A percentile compares a stretch with the other conserved stretches of the same genome.
phyloP scores from a whole-genome alignment of 1,140 invertebrate species.

The Leptinotarsa defecta region DNA sequence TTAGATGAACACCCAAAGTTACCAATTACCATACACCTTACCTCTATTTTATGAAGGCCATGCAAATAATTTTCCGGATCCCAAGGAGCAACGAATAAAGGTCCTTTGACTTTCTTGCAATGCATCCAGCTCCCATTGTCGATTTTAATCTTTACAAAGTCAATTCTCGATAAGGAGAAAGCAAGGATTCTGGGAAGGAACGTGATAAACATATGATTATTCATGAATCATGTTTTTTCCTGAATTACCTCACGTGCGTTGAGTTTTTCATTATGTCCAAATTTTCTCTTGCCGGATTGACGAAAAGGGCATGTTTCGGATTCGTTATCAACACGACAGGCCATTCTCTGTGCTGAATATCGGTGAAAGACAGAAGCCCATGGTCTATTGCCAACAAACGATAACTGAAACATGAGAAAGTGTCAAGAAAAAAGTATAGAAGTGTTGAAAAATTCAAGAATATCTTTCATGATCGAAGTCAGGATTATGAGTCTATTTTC shows the following conservation, averaged over 20 bases:
- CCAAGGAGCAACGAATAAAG: slow-evolving; percentile 77
- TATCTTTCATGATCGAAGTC: too few relatives aligned
- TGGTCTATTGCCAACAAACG: slow-evolving; percentile 85
- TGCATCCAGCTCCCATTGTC: slow-evolving; percentile 67
- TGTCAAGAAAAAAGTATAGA: too few relatives aligned
- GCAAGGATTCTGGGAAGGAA: slow-evolving; percentile 65
- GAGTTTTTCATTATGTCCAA: slow-evolving; percentile 69
- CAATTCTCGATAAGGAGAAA: slow-evolving; percentile 72
- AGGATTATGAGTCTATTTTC: too few relatives aligned
- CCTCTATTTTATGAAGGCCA: slow-evolving; percentile 75
- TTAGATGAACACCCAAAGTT: neutral
- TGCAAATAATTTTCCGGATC: slow-evolving; percentile 65
- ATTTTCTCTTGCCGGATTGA: slow-evolving; percentile 76
- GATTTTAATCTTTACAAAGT: slow-evolving; percentile 68
- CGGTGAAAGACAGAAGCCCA: slow-evolving; percentile 86
- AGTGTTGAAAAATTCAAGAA: too few relatives aligned
- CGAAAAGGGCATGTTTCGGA: slow-evolving; percentile 81
- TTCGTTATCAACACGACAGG: slow-evolving; percentile 86
- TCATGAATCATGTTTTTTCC: too few relatives aligned
- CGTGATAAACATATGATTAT: slow-evolving; percentile 14
- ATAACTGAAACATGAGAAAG: slow-evolving; percentile 62
- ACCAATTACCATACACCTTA: slow-evolving; percentile 47
- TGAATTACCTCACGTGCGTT: slow-evolving; percentile 74
- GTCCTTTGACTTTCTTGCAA: slow-evolving; percentile 66
- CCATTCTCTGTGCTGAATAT: slow-evolving; percentile 77